Conservation (phyloP, 2,797 vertebrate species). For the Garrulus glandarius region DNA sequence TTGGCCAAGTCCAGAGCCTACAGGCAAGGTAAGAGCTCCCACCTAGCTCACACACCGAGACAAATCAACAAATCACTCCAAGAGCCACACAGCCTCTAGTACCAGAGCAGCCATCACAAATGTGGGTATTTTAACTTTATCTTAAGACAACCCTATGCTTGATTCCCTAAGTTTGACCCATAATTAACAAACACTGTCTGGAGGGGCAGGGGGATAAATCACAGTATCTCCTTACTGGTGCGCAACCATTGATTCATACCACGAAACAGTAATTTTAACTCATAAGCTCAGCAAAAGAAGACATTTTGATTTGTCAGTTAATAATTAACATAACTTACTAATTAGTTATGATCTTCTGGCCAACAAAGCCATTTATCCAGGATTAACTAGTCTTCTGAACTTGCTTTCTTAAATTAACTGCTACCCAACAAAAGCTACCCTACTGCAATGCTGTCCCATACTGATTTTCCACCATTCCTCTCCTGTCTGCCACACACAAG, state of each 20-base stretch:
- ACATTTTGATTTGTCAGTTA: neutral
- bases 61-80: neutral
- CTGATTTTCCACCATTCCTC: neutral
- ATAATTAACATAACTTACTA: neutral
- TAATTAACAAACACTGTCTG: neutral
- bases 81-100: neutral
- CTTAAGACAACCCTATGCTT: neutral
- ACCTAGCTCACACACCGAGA: neutral
- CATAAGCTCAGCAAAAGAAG: neutral
- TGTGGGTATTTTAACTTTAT: neutral
- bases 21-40: neutral
- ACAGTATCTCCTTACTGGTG: neutral
- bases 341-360: neutral
- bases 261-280: neutral
- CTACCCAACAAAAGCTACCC: neutral
- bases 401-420: neutral
- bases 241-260: neutral
- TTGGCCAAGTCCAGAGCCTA: neutral
- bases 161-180: neutral
- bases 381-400: neutral
- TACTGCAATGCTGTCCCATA: neutral
- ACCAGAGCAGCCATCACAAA: neutral
- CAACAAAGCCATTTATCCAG: neutral
- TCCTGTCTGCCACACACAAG: neutral
- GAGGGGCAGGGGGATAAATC: neutral